Evolutionary conservation across 2,888 invertebrate species (phyloP).

Genomic region (Lacanobia wlatinum): DNA sequence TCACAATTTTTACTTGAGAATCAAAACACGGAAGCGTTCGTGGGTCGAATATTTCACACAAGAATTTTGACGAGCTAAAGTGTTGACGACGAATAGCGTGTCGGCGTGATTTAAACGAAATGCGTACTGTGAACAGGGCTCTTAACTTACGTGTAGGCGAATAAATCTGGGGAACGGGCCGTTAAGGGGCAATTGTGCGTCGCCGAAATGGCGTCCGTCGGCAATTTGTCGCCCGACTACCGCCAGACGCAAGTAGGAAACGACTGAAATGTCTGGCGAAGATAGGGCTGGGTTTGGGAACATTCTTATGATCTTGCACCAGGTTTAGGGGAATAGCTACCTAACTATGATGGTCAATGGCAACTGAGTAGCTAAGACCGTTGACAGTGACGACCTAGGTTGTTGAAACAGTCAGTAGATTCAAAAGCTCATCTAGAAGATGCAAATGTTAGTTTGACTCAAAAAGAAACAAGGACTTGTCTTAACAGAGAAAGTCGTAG

Average conservation of each 20-base stretch:
- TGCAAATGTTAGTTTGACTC: background rate
- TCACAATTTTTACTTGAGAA: constrained; percentile 33
- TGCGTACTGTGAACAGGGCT: constrained; percentile 64
- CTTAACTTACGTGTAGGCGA: constrained; percentile 70
- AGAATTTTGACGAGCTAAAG: constrained; percentile 62
- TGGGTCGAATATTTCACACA: constrained; percentile 54
- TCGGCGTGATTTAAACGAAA: constrained; percentile 66
- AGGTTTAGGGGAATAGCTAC: background rate
- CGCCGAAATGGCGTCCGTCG: constrained; percentile 70
- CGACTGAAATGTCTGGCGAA: constrained; percentile 51
- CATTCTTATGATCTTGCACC: constrained; percentile 14
- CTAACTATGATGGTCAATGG: background rate
- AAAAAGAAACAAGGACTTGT: constrained; percentile 4
- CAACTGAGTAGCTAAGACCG: background rate
- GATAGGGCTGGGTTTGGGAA: constrained; percentile 52
- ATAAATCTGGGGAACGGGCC: constrained; percentile 73
- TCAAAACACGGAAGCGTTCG: constrained; percentile 61
- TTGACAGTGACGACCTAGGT: background rate
- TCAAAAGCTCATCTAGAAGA: background rate
- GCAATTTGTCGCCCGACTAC: constrained; percentile 69
- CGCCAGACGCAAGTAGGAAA: constrained; percentile 64
- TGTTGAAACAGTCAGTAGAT: background rate
- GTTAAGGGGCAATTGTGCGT: constrained; percentile 74
- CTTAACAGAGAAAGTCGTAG: constrained; percentile 26
- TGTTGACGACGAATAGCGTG: constrained; percentile 61